These are phyloP conservation scores for Ara ararauna DNA, from an alignment of 2,797 vertebrate genomes.

Conservation along the genomic window DNA sequence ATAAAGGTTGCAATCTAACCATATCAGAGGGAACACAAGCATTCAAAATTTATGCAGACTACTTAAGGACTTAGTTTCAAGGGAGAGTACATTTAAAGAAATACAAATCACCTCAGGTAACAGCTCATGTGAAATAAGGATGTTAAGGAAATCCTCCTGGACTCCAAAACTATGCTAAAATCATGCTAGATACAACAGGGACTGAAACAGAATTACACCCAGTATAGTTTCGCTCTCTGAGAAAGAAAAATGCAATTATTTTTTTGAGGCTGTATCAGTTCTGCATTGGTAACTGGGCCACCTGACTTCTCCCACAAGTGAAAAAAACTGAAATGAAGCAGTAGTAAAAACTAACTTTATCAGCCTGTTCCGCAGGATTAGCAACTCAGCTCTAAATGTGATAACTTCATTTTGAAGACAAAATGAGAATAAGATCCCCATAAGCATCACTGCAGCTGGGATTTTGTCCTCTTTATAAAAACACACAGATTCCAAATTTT, in stretches of 20 bases:
- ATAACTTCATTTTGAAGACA: background rate
- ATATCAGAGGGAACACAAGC: background rate
- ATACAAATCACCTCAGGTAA: background rate
- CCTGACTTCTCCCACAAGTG: background rate
- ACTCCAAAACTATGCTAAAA: background rate
- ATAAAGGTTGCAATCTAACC: background rate
- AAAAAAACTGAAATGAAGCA: background rate
- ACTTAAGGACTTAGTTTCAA: background rate
- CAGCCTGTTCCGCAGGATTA: background rate
- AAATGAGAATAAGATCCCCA: background rate
- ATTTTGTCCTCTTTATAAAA: background rate
- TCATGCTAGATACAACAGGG: background rate
- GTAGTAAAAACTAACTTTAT: background rate
- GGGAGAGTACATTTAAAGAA: background rate
- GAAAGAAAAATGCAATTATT: background rate
- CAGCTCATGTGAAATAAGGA: background rate
- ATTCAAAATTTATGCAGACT: background rate
- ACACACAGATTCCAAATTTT: background rate
- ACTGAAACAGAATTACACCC: background rate
- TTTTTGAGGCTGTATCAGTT: background rate
- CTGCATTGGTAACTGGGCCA: background rate
- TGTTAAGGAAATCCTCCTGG: background rate
- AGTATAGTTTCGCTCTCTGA: background rate
- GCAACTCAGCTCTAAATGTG: background rate
- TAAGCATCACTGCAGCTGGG: background rate